phyloP scores from a whole-genome alignment of 2,113 vertebrate genomes.

The Varanus salvator region DNA sequence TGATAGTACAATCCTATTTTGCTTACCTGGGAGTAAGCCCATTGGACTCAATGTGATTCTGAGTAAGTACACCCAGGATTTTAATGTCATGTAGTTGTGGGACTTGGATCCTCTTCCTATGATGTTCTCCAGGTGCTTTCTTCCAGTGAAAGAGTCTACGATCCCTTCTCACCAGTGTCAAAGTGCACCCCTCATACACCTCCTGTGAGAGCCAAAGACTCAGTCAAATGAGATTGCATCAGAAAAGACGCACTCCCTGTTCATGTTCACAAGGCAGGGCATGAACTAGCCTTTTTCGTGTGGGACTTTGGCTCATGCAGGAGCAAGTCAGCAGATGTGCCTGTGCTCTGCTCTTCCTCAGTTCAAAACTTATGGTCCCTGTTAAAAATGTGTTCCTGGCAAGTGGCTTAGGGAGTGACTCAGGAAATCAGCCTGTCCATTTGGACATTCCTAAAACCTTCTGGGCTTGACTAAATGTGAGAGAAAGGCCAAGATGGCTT shows the following conservation, averaged over 20 bases:
- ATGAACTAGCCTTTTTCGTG: neutral
- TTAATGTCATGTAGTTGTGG: neutral
- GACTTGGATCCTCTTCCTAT: too few relatives aligned
- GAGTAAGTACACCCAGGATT: neutral
- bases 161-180: neutral
- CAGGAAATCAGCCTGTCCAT: neutral
- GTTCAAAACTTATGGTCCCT: neutral
- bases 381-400: neutral
- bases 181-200: neutral
- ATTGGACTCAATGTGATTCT: neutral
- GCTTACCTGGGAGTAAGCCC: neutral
- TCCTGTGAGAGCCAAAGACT: neutral
- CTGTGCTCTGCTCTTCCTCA: too few relatives aligned
- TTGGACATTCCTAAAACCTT: neutral
- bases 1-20: neutral
- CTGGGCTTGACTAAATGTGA: neutral
- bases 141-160: too few relatives aligned
- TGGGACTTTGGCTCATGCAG: neutral
- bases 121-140: too few relatives aligned
- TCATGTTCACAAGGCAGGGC: neutral
- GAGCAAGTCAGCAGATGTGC: neutral
- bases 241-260: neutral
- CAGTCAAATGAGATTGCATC: neutral
- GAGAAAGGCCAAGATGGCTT: neutral
- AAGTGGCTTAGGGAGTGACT: neutral